Evolutionary conservation across 1,140 invertebrate genomes (phyloP), one percentile per base, ranked within the genome.

Genomic region (Macrocentrus cingulum): DNA sequence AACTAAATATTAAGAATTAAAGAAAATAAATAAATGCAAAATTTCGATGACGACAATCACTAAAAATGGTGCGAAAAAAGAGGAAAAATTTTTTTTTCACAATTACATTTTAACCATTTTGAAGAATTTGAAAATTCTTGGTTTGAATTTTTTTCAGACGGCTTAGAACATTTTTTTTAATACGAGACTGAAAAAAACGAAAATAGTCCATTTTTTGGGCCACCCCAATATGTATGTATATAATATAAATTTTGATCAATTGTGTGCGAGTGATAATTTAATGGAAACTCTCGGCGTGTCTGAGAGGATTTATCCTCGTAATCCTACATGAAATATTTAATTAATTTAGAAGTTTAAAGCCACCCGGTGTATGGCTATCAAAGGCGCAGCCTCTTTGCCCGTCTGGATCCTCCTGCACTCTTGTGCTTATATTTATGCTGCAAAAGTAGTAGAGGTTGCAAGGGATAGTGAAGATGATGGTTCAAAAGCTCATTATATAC

Each of bases 301-400:
- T 25, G 7, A 25, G 22, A 48, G 22, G 22, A 48, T 48, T 48
- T 48, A 48, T 48, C 9, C 22, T n/a, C 13, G 45, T 25, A 48
- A 48, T 25, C 45, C 22, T 25, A 23, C 11, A 48, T 48, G 45
- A 48, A 48, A 48, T 48, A 48, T 48, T 48, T 48, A 48, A 48
- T 48, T 48, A 48, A 48, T 48, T 48, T 32, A 25, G 45, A 25
- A 48, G 22, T 48, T 48, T 48, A 48, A 48, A 48, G 22, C 9
- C 22, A 25, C 13, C 45, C 11, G 15, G 45, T 48, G 22, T 48
- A 46, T 46, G 2, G 19, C 29, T 48, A 48, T 48, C 22, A 48
- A 48, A 48, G 20, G 45, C 22, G 22, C 20, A 13, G 9, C 8
- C 42, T 44, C 19, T 41, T n/a, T 5, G 25, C 25, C 4, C 42